Base-by-base conservation (phyloP, 2,888 invertebrate genomes). In the Cataglyphis cursor region DNA sequence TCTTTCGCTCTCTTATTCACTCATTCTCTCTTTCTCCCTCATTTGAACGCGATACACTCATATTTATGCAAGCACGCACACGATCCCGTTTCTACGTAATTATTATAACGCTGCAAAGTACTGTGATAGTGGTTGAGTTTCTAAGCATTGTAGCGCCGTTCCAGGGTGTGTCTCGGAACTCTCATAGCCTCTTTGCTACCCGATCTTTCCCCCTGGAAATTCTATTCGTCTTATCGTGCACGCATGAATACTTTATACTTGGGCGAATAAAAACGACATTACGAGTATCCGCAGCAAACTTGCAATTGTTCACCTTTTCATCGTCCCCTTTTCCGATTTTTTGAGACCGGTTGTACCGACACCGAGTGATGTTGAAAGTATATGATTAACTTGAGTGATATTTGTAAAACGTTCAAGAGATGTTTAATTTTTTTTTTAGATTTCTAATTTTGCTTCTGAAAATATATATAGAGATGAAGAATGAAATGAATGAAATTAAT, bases 21-120 rank as follows among this genome's bases (percentile, higher is more conserved):
- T 59, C 64, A 24, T 41, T 85, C 61, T 62, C 28, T 41, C 3
- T 38, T 21, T 48, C 41, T 73, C 28, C 21, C 38, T 62, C 28
- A 35, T 35, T 89, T 86, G 59, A 83, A 83, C 78, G 84, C 81
- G 82, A 86, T 88, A 85, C 87, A 84, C 74, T 75, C 88, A 81
- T 85, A 90, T 88, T 61, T 84, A 86, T 88, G 86, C 90, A 87
- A 81, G 83, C 90, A 90, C 89, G 84, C 91, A 88, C 84, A 88
- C 90, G 87, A 89, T 90, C 91, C 92, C 92, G 90, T 92, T 93
- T 94, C 93, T 94, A 94, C 91, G 91, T 93, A 93, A 94, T 93
- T 93, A 94, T 94, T 93, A 94, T 94, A 94, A 93, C 93, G 92
- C 92, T 93, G 93, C 92, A 90, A 28, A 24, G 92, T 93, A 93